Conservation (phyloP, 1,140 invertebrate genomes). For the Proctacanthus coquilletti region DNA sequence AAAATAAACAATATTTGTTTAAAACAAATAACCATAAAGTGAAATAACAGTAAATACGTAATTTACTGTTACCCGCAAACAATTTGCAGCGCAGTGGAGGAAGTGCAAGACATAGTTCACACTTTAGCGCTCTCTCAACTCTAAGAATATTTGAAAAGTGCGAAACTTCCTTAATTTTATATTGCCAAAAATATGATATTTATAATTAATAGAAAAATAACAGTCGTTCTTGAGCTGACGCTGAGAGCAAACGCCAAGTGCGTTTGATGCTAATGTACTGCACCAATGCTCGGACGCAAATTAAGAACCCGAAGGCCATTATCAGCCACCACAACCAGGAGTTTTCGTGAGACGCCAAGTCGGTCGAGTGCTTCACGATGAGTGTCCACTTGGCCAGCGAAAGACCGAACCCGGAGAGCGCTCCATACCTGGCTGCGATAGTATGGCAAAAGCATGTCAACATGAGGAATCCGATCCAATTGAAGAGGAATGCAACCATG, state of each 20-base stretch:
- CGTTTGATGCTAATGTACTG: conserved; percentile 83
- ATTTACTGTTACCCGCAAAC: too few species aligned
- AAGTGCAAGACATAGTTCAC: too few species aligned
- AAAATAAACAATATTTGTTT: too few species aligned
- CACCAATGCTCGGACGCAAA: conserved; percentile 72
- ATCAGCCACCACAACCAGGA: conserved; percentile 83
- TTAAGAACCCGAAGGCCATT: conserved; percentile 75
- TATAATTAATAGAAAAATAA: conserved; percentile 64
- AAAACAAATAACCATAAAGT: too few species aligned
- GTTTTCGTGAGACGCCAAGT: conserved; percentile 68
- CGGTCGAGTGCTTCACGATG: conserved; percentile 81
- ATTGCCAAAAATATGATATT: too few species aligned
- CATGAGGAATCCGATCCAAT: conserved; percentile 87
- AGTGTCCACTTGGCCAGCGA: conserved; percentile 89
- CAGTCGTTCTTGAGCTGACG: conserved; percentile 67
- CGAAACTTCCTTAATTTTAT: too few species aligned
- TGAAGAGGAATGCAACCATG: conserved; percentile 78
- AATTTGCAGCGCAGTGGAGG: too few species aligned
- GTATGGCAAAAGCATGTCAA: conserved; percentile 88
- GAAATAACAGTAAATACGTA: too few species aligned
- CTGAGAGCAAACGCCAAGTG: conserved; percentile 72
- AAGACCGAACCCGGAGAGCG: conserved; percentile 78
- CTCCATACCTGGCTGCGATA: conserved; percentile 82
- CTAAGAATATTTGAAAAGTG: too few species aligned
- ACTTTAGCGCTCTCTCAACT: too few species aligned